These are phyloP conservation scores for Strix uralensis DNA, from an alignment of 2,113 vertebrate species.

Conservation along the genomic window DNA sequence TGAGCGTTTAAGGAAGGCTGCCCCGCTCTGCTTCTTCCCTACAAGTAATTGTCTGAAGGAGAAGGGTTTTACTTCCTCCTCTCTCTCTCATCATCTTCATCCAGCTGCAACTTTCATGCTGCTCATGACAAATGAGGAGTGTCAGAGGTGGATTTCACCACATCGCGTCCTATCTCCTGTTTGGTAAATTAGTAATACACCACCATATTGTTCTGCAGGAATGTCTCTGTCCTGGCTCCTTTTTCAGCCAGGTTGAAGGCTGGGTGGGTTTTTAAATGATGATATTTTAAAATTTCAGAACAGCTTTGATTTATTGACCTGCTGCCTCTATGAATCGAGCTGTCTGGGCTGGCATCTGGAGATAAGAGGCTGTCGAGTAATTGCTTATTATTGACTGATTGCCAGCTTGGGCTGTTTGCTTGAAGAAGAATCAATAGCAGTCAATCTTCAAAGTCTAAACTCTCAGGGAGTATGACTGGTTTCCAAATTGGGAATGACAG, in stretches of 20 bases:
- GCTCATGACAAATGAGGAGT: background rate
- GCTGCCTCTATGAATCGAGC: conserved; percentile 19
- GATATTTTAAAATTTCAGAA: conserved; percentile 40
- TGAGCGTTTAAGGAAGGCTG: background rate
- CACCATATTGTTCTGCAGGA: background rate
- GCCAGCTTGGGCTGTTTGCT: conserved; percentile 42
- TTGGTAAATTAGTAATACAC: background rate
- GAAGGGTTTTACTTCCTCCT: background rate
- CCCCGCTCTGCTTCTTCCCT: background rate
- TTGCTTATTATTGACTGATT: conserved; percentile 68
- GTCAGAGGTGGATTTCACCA: background rate
- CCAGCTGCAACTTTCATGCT: background rate
- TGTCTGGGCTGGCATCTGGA: conserved; percentile 54
- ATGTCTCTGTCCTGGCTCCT: background rate
- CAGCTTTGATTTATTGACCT: conserved; percentile 60
- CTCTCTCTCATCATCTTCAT: background rate
- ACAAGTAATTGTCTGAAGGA: background rate
- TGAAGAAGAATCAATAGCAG: conserved; percentile 59
- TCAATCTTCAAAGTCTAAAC: conserved; percentile 54
- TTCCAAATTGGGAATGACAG: conserved; percentile 50
- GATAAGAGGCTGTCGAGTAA: conserved; percentile 63
- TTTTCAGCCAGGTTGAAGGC: conserved; percentile 3
- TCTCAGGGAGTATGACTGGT: background rate
- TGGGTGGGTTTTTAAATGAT: conserved; percentile 11
- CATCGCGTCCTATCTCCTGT: background rate